Percentiles rank a stretch among this genome's conserved stretches.
These are phyloP conservation scores for Atta cephalotes DNA, from an alignment of 1,140 invertebrate genomes.

Conservation along the genomic window DNA sequence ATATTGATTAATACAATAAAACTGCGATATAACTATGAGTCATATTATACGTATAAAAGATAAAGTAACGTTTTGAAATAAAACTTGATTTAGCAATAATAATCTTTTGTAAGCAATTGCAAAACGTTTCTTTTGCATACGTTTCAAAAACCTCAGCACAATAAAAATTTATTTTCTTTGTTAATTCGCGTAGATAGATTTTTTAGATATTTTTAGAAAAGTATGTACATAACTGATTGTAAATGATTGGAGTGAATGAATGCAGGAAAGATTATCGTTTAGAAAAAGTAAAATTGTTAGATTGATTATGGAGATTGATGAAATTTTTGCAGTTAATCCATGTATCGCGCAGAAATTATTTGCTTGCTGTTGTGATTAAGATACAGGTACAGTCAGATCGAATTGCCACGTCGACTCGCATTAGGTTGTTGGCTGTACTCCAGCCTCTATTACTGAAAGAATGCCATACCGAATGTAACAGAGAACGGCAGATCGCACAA, in stretches of 20 bases:
- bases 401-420: slow-evolving; percentile 35
- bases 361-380: slow-evolving; percentile 15
- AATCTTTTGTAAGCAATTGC: background rate
- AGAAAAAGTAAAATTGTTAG: background rate
- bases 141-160: background rate
- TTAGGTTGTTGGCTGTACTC: slow-evolving; percentile 40
- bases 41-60: background rate
- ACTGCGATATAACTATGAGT: slow-evolving; percentile 21
- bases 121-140: background rate
- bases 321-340: background rate
- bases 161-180: background rate
- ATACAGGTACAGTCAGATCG: slow-evolving; percentile 39
- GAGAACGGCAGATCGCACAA: slow-evolving; percentile 48
- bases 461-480: slow-evolving; percentile 52
- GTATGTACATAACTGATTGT: background rate
- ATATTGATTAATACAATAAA: slow-evolving; percentile 29
- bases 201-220: background rate
- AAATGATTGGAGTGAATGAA: background rate
- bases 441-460: slow-evolving; percentile 51
- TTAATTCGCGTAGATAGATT: background rate
- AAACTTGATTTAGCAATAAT: slow-evolving; percentile 5
- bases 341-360: background rate
- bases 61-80: background rate
- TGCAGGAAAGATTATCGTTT: background rate
- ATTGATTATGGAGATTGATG: background rate